A percentile compares a stretch with the other conserved stretches of the same genome.
These are phyloP conservation scores for Helarctos malayanus DNA, from an alignment of 2,797 vertebrate species.

Conservation along the genomic window DNA sequence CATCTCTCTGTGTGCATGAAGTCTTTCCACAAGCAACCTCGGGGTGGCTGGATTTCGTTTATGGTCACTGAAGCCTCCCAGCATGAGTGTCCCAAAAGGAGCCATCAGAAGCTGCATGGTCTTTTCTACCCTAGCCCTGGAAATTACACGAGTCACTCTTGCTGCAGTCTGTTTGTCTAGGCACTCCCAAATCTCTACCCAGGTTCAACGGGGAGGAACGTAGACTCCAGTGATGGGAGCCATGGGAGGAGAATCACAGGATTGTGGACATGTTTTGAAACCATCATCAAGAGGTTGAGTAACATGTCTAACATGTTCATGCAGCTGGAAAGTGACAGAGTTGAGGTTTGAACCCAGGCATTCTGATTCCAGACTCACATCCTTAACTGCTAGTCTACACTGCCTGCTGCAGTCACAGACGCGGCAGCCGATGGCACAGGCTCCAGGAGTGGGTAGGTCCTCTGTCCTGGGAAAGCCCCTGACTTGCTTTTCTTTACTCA, in stretches of 20 bases:
- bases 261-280: background rate
- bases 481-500: background rate
- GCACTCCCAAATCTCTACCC: background rate
- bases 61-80: background rate
- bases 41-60: background rate
- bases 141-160: background rate
- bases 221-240: background rate
- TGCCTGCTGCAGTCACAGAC: background rate
- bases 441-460: no score
- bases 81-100: background rate
- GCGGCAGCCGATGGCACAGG: background rate
- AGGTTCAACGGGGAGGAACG: background rate
- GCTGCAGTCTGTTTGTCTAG: background rate
- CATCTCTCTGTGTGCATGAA: background rate
- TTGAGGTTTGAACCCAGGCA: background rate
- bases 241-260: background rate
- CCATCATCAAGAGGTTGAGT: conserved; percentile 7
- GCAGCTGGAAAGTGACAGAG: background rate
- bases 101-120: background rate
- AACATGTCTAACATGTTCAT: background rate
- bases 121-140: background rate
- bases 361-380: background rate
- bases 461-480: background rate
- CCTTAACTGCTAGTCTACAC: background rate
- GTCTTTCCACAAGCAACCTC: background rate